Base-by-base conservation (phyloP, 1,140 invertebrate species). In the Bombus sibiricus region DNA sequence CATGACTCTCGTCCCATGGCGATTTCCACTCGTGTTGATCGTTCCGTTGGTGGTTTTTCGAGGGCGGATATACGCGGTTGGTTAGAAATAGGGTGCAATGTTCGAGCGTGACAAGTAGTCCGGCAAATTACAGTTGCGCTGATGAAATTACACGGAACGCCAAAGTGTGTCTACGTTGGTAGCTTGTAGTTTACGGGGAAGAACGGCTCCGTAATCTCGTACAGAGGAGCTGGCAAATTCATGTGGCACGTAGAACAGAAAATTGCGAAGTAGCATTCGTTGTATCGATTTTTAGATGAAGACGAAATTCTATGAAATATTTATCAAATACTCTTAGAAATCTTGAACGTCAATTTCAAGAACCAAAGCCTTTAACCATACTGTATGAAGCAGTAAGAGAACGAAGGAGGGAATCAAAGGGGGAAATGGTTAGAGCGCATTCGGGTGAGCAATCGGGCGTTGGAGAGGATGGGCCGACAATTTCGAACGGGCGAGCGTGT, bases 181-280 rank as follows among this genome's bases (percentile, higher is more conserved):
- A 82, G 83, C 79, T 86, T 72, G 83, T 84, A 86, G 87, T 89
- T 86, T 75, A 88, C 75, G 75, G 73, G 34, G 72, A 43, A 43
- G 75, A 43, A 25, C 41, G 64, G 68, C 76, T 71, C 72, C 88
- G 80, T 89, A 86, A 89, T 89, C 85, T 83, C 81, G 68, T 53
- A 62, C 87, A n/a, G 84, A 81, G 71, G 73, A 80, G n/a, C 77
- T 37, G 28, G n/a, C 22, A 73, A 77, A 83, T 77, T 41, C 74
- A 43, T 6, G 43, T 32, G 28, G 41, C 59, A 15, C 81, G 69
- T 34, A 34, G 57, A 62, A 73, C 2, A 13, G 37, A 18, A 77
- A 15, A 39, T 28, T 59, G 18, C 32, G 12, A 37, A n/a, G 22
- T 43, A 39, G 25, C 15, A 37, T n/a, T 28, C 15, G 34, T 22